Percentiles rank a stretch among this genome's conserved stretches.
phyloP scores from a whole-genome alignment of 2,888 invertebrate species.

The Eupithecia subfuscata region DNA sequence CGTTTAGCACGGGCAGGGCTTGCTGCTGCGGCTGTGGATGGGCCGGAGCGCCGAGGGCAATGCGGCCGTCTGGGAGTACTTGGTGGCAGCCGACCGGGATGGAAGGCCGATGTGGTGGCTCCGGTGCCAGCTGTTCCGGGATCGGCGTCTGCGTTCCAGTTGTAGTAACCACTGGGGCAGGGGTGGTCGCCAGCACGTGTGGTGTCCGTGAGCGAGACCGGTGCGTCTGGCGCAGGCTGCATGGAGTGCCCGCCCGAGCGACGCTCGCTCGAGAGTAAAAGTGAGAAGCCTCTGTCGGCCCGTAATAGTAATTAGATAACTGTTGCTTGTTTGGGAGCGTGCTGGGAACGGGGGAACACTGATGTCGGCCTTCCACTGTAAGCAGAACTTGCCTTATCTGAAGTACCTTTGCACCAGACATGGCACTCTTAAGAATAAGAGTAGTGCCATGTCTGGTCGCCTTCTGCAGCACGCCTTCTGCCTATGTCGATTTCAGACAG shows the following conservation, averaged over 20 bases:
- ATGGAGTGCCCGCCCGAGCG: conserved; percentile 87
- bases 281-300: conserved; percentile 81
- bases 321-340: conserved; percentile 56
- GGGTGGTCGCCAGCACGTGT: conserved; percentile 67
- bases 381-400: neutral
- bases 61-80: conserved; percentile 79
- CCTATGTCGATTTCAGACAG: neutral
- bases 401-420: neutral
- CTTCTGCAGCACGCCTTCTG: no score
- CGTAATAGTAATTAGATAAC: conserved; percentile 57
- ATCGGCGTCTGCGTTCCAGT: conserved; percentile 72
- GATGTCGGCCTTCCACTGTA: neutral
- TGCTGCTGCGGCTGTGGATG: conserved; percentile 59
- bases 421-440: neutral
- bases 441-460: no score
- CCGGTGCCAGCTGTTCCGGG: conserved; percentile 61
- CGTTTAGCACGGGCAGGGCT: conserved; percentile 77
- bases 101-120: conserved; percentile 76
- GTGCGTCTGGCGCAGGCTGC: conserved; percentile 82
- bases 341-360: conserved; percentile 49
- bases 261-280: conserved; percentile 92
- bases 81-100: conserved; percentile 83
- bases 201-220: conserved; percentile 76
- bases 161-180: conserved; percentile 56
- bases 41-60: conserved; percentile 73